These are phyloP conservation scores for Nestor notabilis DNA, from an alignment of 2,113 vertebrate species.

Conservation along the genomic window DNA sequence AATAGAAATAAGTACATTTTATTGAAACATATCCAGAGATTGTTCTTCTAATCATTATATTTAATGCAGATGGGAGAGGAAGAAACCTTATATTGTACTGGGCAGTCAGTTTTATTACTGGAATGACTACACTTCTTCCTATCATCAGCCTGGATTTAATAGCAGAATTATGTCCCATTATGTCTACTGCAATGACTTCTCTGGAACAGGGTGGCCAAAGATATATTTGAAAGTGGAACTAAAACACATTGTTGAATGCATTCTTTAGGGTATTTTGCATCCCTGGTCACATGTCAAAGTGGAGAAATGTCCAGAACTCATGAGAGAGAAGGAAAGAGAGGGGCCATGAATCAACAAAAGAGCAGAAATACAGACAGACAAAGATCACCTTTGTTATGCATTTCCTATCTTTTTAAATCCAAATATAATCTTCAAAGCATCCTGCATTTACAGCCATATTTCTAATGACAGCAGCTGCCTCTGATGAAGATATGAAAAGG, in stretches of 20 bases:
- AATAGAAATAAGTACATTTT: neutral
- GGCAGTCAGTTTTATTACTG: constrained; percentile 54
- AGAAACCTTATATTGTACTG: constrained; percentile 15
- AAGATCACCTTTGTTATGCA: neutral
- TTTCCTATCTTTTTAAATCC: neutral
- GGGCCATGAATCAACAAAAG: neutral
- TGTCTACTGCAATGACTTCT: constrained; percentile 12
- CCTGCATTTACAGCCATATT: neutral
- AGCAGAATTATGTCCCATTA: constrained; percentile 36
- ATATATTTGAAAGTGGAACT: neutral
- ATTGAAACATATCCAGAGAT: constrained; percentile 31
- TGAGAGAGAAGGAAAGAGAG: neutral
- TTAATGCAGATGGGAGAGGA: constrained; percentile 3
- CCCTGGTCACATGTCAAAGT: neutral
- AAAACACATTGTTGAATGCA: neutral
- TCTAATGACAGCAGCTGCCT: neutral
- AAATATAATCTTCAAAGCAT: neutral
- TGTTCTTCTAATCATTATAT: constrained; percentile 30
- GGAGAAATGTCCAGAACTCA: constrained; percentile 3
- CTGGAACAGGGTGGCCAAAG: neutral
- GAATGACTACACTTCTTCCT: constrained; percentile 41
- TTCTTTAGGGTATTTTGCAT: constrained; percentile 13
- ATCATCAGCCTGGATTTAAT: constrained; percentile 10
- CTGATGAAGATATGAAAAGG: neutral
- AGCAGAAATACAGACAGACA: neutral